These are phyloP conservation scores for Loxodonta africana DNA, from an alignment of 2,113 vertebrate genomes.

Conservation along the genomic window DNA sequence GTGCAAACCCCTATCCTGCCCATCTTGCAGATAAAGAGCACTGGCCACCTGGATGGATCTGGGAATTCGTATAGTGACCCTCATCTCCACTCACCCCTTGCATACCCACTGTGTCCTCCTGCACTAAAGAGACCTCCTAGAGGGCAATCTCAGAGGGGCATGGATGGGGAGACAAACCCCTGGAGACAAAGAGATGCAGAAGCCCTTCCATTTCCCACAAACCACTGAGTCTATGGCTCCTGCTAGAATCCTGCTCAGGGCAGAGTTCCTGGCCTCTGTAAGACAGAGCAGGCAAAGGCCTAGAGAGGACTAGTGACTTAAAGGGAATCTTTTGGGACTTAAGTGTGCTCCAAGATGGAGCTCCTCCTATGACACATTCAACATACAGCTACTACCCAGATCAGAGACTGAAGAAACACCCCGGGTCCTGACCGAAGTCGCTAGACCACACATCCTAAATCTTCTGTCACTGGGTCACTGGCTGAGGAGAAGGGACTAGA, in stretches of 20 bases:
- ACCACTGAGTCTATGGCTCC: not conserved
- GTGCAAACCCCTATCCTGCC: not conserved
- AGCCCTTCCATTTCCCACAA: not conserved
- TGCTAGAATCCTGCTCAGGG: not conserved
- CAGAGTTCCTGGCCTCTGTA: not conserved
- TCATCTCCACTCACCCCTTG: conserved; percentile 54
- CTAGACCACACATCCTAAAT: not conserved
- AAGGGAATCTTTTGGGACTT: conserved; percentile 57
- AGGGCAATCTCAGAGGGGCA: conserved; percentile 45
- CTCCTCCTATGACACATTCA: not conserved
- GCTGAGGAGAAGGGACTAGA: not conserved
- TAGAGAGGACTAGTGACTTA: conserved; percentile 69
- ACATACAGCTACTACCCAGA: not conserved
- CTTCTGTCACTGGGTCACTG: not conserved
- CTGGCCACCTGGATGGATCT: conserved; percentile 68
- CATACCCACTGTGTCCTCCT: conserved; percentile 68
- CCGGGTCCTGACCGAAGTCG: not conserved
- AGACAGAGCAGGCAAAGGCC: conserved; percentile 12
- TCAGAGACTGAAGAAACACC: not conserved
- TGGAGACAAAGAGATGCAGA: conserved; percentile 61
- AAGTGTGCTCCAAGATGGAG: conserved; percentile 63
- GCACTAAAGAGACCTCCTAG: conserved; percentile 49
- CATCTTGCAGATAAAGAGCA: conserved; percentile 80
- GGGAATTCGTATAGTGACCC: conserved; percentile 53
- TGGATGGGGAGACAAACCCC: conserved; percentile 59